Base-by-base conservation (phyloP, 2,888 invertebrate genomes). In the Atrina japonica region DNA sequence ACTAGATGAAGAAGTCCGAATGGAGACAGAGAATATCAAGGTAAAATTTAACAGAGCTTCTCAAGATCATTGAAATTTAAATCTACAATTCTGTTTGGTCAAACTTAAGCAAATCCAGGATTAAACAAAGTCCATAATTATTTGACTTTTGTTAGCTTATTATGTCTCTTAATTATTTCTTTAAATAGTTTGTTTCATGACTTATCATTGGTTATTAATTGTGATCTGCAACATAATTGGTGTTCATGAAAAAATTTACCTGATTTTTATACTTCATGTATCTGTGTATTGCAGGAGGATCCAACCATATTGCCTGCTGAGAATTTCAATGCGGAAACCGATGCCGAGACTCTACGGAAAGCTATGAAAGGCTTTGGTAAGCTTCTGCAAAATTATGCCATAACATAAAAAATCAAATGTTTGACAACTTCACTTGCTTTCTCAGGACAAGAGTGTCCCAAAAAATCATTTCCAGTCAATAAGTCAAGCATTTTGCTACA, bases 281-380 rank as follows among this genome's bases (percentile, higher is more conserved):
- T 21, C 35, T 72, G 66, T 60, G 66, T 61, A 0, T 61, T 75
- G 30, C 73, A 90, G 87, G 89, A 88, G 76, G 89, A 90, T 69
- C 90, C 90, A 18, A 91, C 91, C 5, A 64, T 91, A 25, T 83
- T 84, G 18, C 86, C 90, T 3, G 88, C 82, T 66, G 83, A 83
- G 18, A 82, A 82, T 52, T 91, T 91, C 75, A 87, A 89, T 79
- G 85, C 88, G 9, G 89, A 90, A 65, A 77, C 75, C n/a, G 91
- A 91, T 76, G 86, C 87, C 61, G 88, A 91, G 70, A 83, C 76
- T 3, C 83, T 91, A 11, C 77, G 84, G 43, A 89, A 88, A 72
- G 91, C 91, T 23, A 91, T 91, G 89, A 91, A 91, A 80, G 91
- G 91, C 60, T 78, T 90, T 47, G 91, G 91, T 90, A 73, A 81